phyloP scores from a whole-genome alignment of 2,113 vertebrate genomes.

The Mesembrinibis cayennensis region DNA sequence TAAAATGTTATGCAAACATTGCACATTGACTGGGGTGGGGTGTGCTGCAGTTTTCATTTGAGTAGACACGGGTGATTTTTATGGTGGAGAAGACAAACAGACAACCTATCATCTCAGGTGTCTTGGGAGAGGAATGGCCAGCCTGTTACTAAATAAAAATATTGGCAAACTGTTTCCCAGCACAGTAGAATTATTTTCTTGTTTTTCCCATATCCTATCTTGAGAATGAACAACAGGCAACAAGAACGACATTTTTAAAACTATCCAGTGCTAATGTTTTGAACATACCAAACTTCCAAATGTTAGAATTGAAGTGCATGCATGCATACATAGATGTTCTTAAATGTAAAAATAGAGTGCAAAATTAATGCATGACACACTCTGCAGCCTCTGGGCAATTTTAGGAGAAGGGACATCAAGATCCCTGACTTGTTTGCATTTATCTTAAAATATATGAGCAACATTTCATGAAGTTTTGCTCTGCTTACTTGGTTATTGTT shows the following conservation, averaged over 20 bases:
- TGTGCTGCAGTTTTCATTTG: not conserved
- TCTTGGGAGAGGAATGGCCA: not conserved
- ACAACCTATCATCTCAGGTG: not conserved
- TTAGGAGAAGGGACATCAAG: not conserved
- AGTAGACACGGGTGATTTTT: not conserved
- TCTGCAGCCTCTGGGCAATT: not conserved
- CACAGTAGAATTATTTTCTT: not conserved
- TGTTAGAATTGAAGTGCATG: not conserved
- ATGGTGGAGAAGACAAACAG: not conserved
- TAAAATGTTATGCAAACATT: not conserved
- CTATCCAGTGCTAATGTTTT: not conserved
- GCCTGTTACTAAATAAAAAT: not conserved
- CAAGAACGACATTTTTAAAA: not conserved
- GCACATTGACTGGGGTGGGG: not conserved
- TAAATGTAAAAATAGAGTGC: not conserved
- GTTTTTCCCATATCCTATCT: not conserved
- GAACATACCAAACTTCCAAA: not conserved
- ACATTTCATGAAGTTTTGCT: not conserved
- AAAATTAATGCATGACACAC: not conserved
- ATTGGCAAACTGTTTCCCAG: not conserved
- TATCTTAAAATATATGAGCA: not conserved
- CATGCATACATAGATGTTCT: not conserved
- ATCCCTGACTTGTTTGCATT: not conserved
- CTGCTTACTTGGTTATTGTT: not conserved
- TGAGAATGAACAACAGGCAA: not conserved